Base-by-base conservation (phyloP, 1,140 invertebrate species). In the Pseudomyrmex concolor region DNA sequence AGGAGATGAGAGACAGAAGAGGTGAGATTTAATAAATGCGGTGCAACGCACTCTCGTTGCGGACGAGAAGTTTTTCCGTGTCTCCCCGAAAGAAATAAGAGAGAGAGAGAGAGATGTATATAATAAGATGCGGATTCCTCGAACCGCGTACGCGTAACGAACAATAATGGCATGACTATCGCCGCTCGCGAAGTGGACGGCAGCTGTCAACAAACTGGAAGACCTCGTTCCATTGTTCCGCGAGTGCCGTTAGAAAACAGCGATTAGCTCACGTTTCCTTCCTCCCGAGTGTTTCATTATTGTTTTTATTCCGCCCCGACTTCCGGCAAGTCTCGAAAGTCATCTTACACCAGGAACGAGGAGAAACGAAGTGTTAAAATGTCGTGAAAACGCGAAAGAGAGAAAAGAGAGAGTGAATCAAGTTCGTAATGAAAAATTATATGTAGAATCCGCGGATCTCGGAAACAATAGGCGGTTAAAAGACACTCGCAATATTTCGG, bases 111-210 rank as follows among this genome's bases (percentile, higher is more conserved):
- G 34, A 34, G 34, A 34, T 2, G 3, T 34, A 34, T 3, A 34
- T 34, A 34, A 34, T 34, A 51, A 66, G 45, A 45, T 19, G 7
- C 62, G 64, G 76, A 34, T n/a, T 63, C 48, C 48, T 43, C 48
- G 63, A 63, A 64, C 50, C 68, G 50, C 15, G 63, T 43, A 22
- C 54, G 15, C 9, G 66, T 13, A 71, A 70, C 19, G 45, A 72
- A 71, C 67, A 81, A 60, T 71, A 70, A 80, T 60, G 76, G 54
- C 76, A 54, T 70, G 66, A 80, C 76, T 80, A 80, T 72, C 66
- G 67, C 55, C 13, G 15, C 48, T 50, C 57, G 62, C 48, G 25
- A 45, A 80, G 43, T 62, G 45, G 55, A 71, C 25, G n/a, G 45
- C 13, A 17, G 55, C 43, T 60, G 77, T 71, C 67, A 81, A 81